phyloP scores from a whole-genome alignment of 2,888 invertebrate genomes.

The Drosophila imparisetae region DNA sequence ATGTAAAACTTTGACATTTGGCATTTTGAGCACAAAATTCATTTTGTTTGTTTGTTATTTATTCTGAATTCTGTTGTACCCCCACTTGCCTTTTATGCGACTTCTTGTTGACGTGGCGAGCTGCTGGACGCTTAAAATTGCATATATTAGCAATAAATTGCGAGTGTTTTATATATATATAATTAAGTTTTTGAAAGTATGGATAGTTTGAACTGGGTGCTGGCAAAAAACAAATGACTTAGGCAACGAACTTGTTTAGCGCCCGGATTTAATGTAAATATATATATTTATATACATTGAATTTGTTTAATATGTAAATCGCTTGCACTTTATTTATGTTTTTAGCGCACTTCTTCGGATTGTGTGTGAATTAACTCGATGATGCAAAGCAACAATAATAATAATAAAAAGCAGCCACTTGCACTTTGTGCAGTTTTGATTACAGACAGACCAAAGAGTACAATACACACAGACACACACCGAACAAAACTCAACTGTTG shows the following conservation, averaged over 20 bases:
- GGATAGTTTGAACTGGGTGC: conserved; percentile 44
- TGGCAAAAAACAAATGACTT: conserved; percentile 69
- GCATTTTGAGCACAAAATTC: conserved; percentile 48
- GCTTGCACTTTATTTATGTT: conserved; percentile 71
- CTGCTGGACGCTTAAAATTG: conserved; percentile 45
- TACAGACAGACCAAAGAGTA: conserved; percentile 14
- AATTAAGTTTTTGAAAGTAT: conserved; percentile 55
- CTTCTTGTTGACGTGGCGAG: conserved; percentile 70
- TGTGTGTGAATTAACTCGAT: conserved; percentile 54
- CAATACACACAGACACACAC: conserved; percentile 3
- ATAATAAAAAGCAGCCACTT: conserved; percentile 52
- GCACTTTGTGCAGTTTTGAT: conserved; percentile 53
- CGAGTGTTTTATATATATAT: conserved; percentile 46
- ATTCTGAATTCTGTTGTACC: conserved; percentile 36
- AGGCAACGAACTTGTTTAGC: conserved; percentile 74
- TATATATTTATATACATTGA: conserved; percentile 1
- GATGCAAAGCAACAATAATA: conserved; percentile 47
- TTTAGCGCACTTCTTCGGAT: conserved; percentile 69
- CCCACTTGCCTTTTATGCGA: conserved; percentile 66
- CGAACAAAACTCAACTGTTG: conserved; percentile 33
- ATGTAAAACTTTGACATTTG: conserved; percentile 41
- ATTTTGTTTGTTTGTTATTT: conserved; percentile 16
- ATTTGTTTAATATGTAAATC: conserved; percentile 45
- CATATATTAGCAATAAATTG: conserved; percentile 63
- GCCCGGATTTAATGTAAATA: conserved; percentile 24